These are phyloP conservation scores for Phoxinus phoxinus DNA, from an alignment of 2,113 vertebrate genomes.

Conservation along the genomic window DNA sequence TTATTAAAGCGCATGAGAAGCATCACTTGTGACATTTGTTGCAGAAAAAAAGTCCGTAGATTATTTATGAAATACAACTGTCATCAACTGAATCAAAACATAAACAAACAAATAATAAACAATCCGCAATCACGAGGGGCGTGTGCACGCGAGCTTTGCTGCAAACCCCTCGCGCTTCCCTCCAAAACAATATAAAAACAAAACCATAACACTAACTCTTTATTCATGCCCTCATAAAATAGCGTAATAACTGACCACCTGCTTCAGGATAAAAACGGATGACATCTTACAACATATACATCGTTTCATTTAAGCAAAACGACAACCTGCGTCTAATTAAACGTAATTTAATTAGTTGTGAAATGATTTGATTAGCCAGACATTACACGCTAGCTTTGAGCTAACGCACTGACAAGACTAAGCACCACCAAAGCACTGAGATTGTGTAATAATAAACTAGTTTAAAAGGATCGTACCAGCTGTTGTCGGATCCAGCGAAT, in stretches of 20 bases:
- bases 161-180: not conserved
- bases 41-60: not conserved
- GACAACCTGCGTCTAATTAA: not conserved
- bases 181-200: not conserved
- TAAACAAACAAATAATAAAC: not conserved
- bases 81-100: not conserved
- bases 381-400: not conserved
- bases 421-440: not conserved
- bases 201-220: not conserved
- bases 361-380: not conserved
- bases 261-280: not conserved
- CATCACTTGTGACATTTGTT: not conserved
- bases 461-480: constrained; percentile 78
- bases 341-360: not conserved
- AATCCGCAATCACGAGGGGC: not conserved
- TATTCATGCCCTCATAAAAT: not conserved
- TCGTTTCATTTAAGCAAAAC: not conserved
- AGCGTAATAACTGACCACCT: not conserved
- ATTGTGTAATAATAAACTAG: not conserved
- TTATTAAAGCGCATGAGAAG: not conserved
- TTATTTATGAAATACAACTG: not conserved
- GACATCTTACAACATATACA: not conserved
- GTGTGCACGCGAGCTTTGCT: not conserved
- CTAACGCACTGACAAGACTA: not conserved
- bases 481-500: constrained; percentile 95